Evolutionary conservation across 2,797 vertebrate species (phyloP), one percentile per base, ranked within the genome.

Genomic region (Orestias chungarensis): DNA sequence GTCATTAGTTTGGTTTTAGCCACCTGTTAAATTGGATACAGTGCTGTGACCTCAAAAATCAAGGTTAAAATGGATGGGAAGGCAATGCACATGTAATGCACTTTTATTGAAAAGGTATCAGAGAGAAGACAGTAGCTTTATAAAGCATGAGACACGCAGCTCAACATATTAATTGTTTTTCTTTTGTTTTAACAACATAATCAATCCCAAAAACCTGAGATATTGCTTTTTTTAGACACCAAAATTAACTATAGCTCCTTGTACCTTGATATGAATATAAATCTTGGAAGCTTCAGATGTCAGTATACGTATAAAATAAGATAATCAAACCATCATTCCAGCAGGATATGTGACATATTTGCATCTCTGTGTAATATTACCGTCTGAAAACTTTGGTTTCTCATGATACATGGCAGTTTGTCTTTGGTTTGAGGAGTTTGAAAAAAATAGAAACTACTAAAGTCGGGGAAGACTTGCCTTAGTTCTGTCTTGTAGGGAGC

Each of bases 1-100:
- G 25, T 82, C 54, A 77, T 83, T 81, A 79, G 44, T 40, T 47
- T 3, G 0, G 52, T 73, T 82, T 76, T 82, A 72, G 81, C 84
- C 83, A 87, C 84, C 86, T 92, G 89, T 85, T 85, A 81, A 73
- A n/a, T 38, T 0, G 23, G 50, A 68, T 71, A 79, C 84, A 75
- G 83, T 81, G 76, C 38, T 20, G 14, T 76, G 87, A 88, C 87
- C 86, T 87, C 73, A 69, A 76, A 33, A 64, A 65, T 80, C 76
- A 86, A 91, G 86, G 87, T 89, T 83, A 82, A 79, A 62, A 25
- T 67, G 72, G 61, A 73, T 35, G 62, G 73, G 70, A 6, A 15
- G 2, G 15, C 18, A 5, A 59, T 14, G 68, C 10, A 27, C 38
- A 27, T 3, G 38, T 20, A 31, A 33, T 7, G 52, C 4, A 3